phyloP scores from a whole-genome alignment of 2,113 vertebrate species.

The Hirundichthys speculiger region DNA sequence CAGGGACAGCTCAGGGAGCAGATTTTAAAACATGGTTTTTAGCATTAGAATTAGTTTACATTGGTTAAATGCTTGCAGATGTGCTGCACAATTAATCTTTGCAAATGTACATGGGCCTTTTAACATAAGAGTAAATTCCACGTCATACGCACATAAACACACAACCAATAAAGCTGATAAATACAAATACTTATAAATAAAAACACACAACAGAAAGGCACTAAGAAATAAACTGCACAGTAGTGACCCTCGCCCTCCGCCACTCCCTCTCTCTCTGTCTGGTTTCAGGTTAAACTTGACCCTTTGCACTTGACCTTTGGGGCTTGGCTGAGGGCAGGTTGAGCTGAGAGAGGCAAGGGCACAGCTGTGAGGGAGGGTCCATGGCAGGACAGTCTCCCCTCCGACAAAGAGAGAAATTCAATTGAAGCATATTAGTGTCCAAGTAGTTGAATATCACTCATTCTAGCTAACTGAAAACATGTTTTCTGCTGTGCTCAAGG shows the following conservation, averaged over 20 bases:
- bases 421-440: constrained; percentile 77
- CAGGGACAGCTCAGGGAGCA: too few relatives aligned
- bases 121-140: not conserved
- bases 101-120: not conserved
- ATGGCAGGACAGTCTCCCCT: constrained; percentile 60
- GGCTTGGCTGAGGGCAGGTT: constrained; percentile 51
- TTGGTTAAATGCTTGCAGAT: constrained; percentile 4
- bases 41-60: constrained; percentile 1
- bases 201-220: constrained; percentile 16
- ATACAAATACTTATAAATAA: constrained; percentile 8
- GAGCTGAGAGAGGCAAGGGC: constrained; percentile 57
- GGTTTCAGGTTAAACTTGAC: constrained; percentile 80
- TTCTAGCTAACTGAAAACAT: constrained; percentile 76
- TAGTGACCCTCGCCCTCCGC: constrained; percentile 36
- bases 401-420: constrained; percentile 76
- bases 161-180: constrained; percentile 7
- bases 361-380: constrained; percentile 76
- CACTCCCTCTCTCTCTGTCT: constrained; percentile 47
- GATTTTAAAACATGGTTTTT: not conserved
- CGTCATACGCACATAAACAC: constrained; percentile 1
- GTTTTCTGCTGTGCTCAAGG: constrained; percentile 66
- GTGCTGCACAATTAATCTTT: not conserved
- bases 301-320: constrained; percentile 76
- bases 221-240: constrained; percentile 27
- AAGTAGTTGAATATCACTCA: constrained; percentile 75